Conservation (phyloP, 2,797 vertebrate species). For the Arnoldichthys spilopterus region DNA sequence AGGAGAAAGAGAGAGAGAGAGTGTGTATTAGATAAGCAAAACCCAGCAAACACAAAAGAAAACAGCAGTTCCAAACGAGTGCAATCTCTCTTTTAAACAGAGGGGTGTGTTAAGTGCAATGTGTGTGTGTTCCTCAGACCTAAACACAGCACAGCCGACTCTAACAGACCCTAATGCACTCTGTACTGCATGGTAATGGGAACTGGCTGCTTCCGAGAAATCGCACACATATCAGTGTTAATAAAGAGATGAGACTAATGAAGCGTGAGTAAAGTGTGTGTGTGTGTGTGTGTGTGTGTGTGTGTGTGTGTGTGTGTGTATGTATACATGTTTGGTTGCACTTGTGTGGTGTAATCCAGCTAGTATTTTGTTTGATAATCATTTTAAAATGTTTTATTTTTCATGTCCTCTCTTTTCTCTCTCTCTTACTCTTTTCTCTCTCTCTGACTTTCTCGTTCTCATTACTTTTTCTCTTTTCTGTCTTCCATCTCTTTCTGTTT, state of each 20-base stretch:
- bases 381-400: no score
- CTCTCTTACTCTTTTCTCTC: no score
- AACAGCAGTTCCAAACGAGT: slow-evolving; percentile 12
- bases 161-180: slow-evolving; percentile 19
- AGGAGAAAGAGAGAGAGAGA: slow-evolving; percentile 42
- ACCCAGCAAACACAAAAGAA: slow-evolving; percentile 32
- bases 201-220: slow-evolving; percentile 37
- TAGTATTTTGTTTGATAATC: no score
- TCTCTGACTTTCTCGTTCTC: no score
- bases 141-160: slow-evolving; percentile 19
- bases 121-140: background rate
- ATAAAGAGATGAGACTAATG: slow-evolving; percentile 31
- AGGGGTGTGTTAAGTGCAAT: slow-evolving; percentile 22
- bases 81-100: background rate
- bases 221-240: slow-evolving; percentile 24
- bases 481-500: no score
- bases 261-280: background rate
- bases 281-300: slow-evolving; percentile 9
- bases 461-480: no score
- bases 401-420: no score
- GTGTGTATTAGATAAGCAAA: slow-evolving; percentile 47
- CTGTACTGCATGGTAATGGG: slow-evolving; percentile 33
- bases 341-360: background rate
- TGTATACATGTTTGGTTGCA: slow-evolving; percentile 10
- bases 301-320: slow-evolving; percentile 11